These are phyloP conservation scores for Bombus huntii DNA, from an alignment of 1,140 invertebrate species.

Conservation along the genomic window DNA sequence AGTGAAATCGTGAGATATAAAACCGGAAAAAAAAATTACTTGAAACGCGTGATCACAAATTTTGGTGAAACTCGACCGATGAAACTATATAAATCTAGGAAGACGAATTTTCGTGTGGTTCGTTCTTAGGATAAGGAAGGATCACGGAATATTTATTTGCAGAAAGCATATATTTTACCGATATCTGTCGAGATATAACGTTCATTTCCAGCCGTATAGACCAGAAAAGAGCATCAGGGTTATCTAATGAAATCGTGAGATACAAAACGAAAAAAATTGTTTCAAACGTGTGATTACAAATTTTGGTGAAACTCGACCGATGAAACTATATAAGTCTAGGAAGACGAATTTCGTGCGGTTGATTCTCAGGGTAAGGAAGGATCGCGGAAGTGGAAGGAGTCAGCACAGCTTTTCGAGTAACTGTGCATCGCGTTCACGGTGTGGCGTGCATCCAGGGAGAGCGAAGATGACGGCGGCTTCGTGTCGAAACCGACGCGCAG, in stretches of 20 bases:
- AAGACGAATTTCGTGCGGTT: background rate
- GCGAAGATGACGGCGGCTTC: conserved; percentile 24
- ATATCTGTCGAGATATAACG: too few species aligned
- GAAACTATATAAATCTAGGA: background rate
- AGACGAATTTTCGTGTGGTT: accelerated
- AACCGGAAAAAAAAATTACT: too few species aligned
- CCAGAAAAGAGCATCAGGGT: too few species aligned
- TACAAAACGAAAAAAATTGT: accelerated
- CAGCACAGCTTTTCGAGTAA: conserved; percentile 16
- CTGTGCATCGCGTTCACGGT: conserved; percentile 37
- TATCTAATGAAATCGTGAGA: background rate
- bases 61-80: background rate
- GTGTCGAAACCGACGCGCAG: conserved; percentile 48
- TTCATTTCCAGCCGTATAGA: too few species aligned
- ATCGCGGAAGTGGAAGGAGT: conserved; percentile 35
- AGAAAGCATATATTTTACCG: too few species aligned
- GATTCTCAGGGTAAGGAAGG: background rate
- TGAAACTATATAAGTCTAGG: background rate
- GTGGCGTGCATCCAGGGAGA: conserved; percentile 7
- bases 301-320: background rate
- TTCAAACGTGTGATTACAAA: accelerated
- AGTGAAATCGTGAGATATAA: background rate
- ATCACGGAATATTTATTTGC: conserved; percentile 17
- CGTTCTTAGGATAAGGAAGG: background rate
- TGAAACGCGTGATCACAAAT: background rate